A percentile compares a stretch with the other conserved stretches of the same genome.
Conservation (phyloP, 1,140 invertebrate species). For the Drosophila triauraria region DNA sequence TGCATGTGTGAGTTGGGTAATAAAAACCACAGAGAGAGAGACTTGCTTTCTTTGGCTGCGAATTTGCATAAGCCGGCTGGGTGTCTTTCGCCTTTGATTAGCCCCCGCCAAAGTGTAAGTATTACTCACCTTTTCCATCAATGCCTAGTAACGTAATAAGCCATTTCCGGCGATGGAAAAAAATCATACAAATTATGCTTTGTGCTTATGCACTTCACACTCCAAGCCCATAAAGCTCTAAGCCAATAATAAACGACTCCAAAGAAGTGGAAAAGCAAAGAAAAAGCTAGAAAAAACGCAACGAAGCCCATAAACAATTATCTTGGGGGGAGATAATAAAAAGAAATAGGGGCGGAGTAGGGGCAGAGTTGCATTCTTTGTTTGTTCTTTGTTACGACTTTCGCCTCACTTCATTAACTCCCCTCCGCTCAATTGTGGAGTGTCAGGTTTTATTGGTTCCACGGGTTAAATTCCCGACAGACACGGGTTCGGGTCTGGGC, state of each 20-base stretch:
- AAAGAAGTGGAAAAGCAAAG: constrained; percentile 36
- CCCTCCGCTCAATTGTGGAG: constrained; percentile 52
- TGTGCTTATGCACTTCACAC: constrained; percentile 56
- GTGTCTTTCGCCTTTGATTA: constrained; percentile 50
- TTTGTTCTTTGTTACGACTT: constrained; percentile 76
- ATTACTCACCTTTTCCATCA: constrained; percentile 35
- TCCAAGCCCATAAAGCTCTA: constrained; percentile 41
- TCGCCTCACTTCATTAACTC: constrained; percentile 64
- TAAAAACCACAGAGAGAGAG: constrained; percentile 28
- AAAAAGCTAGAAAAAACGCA: constrained; percentile 34
- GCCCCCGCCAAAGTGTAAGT: constrained; percentile 17
- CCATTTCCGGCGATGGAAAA: constrained; percentile 60
- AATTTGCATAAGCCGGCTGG: constrained; percentile 54
- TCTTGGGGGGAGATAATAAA: constrained; percentile 14
- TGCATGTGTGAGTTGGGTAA: constrained; percentile 37
- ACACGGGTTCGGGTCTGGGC: constrained; percentile 7
- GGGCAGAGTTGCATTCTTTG: constrained; percentile 60
- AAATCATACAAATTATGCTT: constrained; percentile 62
- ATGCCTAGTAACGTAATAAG: constrained; percentile 52
- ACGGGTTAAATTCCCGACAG: constrained; percentile 25
- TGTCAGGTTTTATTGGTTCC: constrained; percentile 78
- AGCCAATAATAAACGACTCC: constrained; percentile 51
- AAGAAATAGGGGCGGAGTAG: not conserved
- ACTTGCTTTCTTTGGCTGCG: constrained; percentile 14
- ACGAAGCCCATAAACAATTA: constrained; percentile 54